Conservation (phyloP, 2,888 invertebrate genomes). For the Cerceris ruficornis region DNA sequence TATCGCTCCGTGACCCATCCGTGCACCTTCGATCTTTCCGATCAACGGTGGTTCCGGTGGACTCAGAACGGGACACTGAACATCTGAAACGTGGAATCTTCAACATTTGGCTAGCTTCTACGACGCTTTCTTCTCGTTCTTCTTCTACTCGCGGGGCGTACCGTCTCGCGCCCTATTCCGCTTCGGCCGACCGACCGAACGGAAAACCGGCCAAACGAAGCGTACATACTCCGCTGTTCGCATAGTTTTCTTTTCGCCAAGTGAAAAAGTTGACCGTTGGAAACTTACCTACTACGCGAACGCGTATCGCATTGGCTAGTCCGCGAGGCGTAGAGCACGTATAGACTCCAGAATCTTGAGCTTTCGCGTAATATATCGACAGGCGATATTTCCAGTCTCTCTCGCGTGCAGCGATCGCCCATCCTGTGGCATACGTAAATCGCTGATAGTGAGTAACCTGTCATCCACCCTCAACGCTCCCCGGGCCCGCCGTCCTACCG, state of each 20-base stretch:
- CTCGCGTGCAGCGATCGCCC: constrained; percentile 89
- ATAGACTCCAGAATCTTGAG: constrained; percentile 92
- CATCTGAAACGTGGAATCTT: constrained; percentile 73
- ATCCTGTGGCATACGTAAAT: constrained; percentile 83
- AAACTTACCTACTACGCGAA: constrained; percentile 89
- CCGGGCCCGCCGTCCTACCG: too few species aligned
- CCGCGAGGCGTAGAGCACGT: constrained; percentile 93
- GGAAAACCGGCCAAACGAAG: too few species aligned
- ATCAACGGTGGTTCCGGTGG: constrained; percentile 85
- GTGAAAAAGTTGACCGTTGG: too few species aligned
- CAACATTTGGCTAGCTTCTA: background rate
- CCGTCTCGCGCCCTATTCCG: too few species aligned
- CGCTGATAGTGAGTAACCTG: background rate
- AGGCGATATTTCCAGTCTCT: constrained; percentile 91
- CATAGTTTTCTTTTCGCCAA: too few species aligned
- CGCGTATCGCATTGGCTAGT: constrained; percentile 88
- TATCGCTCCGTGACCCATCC: constrained; percentile 89
- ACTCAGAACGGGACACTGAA: constrained; percentile 79
- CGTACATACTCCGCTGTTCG: too few species aligned
- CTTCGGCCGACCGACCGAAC: too few species aligned
- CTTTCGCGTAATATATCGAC: constrained; percentile 91
- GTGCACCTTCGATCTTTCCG: constrained; percentile 89
- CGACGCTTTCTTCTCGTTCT: too few species aligned
- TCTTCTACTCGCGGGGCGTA: too few species aligned
- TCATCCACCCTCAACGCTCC: background rate